phyloP scores from a whole-genome alignment of 2,888 invertebrate genomes.

The Zygogramma bicolorata region DNA sequence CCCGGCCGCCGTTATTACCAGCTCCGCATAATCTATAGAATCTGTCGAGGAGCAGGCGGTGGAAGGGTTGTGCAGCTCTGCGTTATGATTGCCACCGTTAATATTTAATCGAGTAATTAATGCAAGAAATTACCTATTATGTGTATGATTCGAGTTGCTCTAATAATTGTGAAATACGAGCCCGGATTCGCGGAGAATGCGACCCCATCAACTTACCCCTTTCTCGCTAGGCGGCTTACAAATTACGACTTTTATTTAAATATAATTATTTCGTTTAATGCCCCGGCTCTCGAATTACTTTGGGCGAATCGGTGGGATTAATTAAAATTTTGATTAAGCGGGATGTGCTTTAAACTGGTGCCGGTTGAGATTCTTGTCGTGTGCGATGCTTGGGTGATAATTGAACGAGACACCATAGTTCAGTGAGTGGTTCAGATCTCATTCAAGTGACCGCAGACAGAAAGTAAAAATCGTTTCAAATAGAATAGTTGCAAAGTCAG shows the following conservation, averaged over 20 bases:
- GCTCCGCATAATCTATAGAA: conserved; percentile 49
- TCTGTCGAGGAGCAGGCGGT: conserved; percentile 53
- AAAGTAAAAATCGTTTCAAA: no score
- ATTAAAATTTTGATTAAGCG: conserved; percentile 52
- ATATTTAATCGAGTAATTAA: conserved; percentile 69
- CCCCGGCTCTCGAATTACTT: conserved; percentile 54
- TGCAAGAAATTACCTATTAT: conserved; percentile 70
- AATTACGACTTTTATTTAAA: conserved; percentile 52
- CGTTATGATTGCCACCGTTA: conserved; percentile 69
- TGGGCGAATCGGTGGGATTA: conserved; percentile 52
- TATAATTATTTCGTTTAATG: conserved; percentile 57
- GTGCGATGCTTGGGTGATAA: not conserved
- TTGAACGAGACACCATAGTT: not conserved
- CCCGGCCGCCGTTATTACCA: conserved; percentile 61
- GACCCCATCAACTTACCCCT: conserved; percentile 40
- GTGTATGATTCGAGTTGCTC: conserved; percentile 68
- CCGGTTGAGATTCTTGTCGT: not conserved
- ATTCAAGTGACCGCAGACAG: no score
- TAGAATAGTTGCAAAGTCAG: no score
- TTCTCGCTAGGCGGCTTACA: conserved; percentile 33
- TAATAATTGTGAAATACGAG: conserved; percentile 68
- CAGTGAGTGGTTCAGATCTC: no score
- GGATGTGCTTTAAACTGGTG: not conserved
- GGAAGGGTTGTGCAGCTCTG: conserved; percentile 65
- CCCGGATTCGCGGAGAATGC: conserved; percentile 38